Evolutionary conservation across 2,797 vertebrate species (phyloP).

Genomic region (Mus minutoides): DNA sequence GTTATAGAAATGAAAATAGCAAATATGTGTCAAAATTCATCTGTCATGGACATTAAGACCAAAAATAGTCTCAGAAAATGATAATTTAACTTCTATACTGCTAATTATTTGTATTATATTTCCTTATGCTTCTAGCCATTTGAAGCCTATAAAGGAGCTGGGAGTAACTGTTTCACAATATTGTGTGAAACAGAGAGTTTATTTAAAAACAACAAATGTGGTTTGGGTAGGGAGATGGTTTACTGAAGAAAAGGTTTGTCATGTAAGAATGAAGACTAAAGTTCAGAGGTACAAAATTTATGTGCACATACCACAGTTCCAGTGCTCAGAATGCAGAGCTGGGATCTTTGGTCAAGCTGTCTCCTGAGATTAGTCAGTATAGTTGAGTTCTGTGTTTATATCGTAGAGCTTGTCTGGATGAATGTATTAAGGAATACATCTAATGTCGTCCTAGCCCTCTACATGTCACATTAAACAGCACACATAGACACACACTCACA

Average conservation of each 20-base stretch:
- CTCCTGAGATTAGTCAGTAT: too few species aligned
- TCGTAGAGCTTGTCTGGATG: not conserved
- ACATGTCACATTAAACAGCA: not conserved
- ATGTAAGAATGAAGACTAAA: not conserved
- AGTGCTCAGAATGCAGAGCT: not conserved
- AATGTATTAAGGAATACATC: not conserved
- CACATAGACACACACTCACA: not conserved
- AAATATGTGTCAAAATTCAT: not conserved
- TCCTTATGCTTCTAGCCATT: not conserved
- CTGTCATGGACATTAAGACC: not conserved
- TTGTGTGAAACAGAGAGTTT: not conserved
- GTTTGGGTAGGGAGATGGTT: too few species aligned
- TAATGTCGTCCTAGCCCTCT: too few species aligned
- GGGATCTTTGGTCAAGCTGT: not conserved
- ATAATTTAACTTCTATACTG: conserved; percentile 4
- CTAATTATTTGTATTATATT: not conserved
- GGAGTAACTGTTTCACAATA: not conserved
- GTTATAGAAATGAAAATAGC: not conserved
- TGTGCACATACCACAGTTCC: too few species aligned
- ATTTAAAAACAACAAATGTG: not conserved
- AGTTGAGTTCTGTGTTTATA: not conserved
- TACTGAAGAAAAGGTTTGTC: not conserved
- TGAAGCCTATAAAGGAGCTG: not conserved
- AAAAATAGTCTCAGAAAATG: not conserved
- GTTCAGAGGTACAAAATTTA: not conserved